A percentile compares a stretch with the other conserved stretches of the same genome.
Conservation (phyloP, 2,888 invertebrate species). For the Eupithecia vulgata region DNA sequence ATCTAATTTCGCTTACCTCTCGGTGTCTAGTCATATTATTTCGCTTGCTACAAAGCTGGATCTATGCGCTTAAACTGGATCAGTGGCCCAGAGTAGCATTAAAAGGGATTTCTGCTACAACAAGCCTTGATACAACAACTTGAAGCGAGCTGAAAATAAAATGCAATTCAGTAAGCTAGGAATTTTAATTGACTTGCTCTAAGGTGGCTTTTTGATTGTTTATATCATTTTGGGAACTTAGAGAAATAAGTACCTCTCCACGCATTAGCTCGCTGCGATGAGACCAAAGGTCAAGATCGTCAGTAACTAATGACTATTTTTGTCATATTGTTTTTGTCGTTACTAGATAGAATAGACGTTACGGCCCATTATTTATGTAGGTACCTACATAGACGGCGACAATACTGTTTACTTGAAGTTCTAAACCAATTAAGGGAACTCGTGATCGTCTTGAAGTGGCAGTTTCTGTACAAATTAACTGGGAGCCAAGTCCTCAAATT, state of each 20-base stretch:
- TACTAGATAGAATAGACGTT: not conserved
- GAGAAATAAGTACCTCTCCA: not conserved
- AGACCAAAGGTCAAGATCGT: not conserved
- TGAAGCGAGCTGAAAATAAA: constrained; percentile 47
- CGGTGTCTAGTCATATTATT: constrained; percentile 55
- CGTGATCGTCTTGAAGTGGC: constrained; percentile 65
- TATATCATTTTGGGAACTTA: not conserved
- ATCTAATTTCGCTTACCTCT: constrained; percentile 43
- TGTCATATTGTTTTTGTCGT: not conserved
- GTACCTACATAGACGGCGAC: constrained; percentile 49
- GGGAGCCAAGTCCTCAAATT: constrained; percentile 60
- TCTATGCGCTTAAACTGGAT: constrained; percentile 62
- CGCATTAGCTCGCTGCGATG: not conserved
- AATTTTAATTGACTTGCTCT: not conserved
- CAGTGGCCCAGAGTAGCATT: constrained; percentile 60
- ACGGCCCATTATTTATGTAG: constrained; percentile 50
- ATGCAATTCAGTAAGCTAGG: constrained; percentile 12
- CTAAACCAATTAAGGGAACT: constrained; percentile 66
- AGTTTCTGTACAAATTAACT: constrained; percentile 71
- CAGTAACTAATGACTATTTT: not conserved
- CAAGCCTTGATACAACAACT: constrained; percentile 53
- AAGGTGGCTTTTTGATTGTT: not conserved
- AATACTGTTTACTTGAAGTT: constrained; percentile 61
- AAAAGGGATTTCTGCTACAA: constrained; percentile 57
- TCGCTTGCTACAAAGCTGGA: constrained; percentile 49